Evolutionary conservation across 1,140 invertebrate genomes (phyloP), one percentile per base, ranked within the genome.

Genomic region (Diploscapter pachys): DNA sequence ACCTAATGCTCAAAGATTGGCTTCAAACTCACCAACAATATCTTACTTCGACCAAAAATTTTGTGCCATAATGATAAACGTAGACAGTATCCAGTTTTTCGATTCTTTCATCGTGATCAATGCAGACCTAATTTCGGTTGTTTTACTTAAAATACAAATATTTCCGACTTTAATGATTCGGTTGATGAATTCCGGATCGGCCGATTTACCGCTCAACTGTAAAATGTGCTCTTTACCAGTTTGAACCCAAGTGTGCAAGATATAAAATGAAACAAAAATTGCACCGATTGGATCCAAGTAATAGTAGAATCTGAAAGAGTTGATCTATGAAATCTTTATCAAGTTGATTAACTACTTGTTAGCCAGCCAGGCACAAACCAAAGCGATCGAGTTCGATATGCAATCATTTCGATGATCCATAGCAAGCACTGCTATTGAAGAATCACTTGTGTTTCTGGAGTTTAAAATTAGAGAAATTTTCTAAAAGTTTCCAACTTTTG

Each of bases 221-320:
- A 72, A 67, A 56, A 84, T 56, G 31, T 84, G 82, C 64, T 84
- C 83, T 64, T 75, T 80, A 13, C 82, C 82, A 55, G 82, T 83
- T 59, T 65, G 66, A 50, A 73, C 80, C 81, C 81, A 84, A 3
- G 81, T 84, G 9, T 77, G 59, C 11, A 81, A 68, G 51, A 88
- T 87, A 77, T 87, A 88, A n/a, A 86, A 66, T 66, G 83, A 83
- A 61, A 87, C 87, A 4, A 87, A 50, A 8, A 89, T 87, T 55
- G 88, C 88, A n/a, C 88, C 88, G 4, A 86, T 81, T 2, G 88
- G 88, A 78, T 88, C 88, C 31, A 86, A 78, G 76, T 86, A 88
- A 8, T 83, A 71, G 71, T 84, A 83, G 31, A 61, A 70, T 13
- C 76, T 73, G 31, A 31, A 31, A 31, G 31, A 31, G 1, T 31